Evolutionary conservation across 2,888 invertebrate genomes (phyloP).

Genomic region (Entomobrya multifasciata): DNA sequence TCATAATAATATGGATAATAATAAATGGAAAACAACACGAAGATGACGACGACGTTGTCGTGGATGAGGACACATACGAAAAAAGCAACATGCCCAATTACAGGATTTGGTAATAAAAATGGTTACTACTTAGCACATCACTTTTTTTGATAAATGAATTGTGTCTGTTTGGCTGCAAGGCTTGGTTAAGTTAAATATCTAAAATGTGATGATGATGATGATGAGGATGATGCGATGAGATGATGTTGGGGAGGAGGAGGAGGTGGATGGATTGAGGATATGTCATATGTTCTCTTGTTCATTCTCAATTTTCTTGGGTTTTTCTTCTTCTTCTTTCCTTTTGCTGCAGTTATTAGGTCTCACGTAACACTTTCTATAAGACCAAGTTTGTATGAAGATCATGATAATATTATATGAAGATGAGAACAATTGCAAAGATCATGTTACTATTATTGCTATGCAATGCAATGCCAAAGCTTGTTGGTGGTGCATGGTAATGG

Average conservation of each 20-base stretch:
- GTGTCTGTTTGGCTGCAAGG: constrained; percentile 20
- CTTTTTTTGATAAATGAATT: constrained; percentile 53
- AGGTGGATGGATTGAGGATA: constrained; percentile 26
- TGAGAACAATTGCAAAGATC: not conserved
- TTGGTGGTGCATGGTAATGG: too few relatives aligned
- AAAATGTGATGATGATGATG: too few relatives aligned
- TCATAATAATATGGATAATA: not conserved
- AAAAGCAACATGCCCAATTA: constrained; percentile 70
- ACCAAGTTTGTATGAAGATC: too few relatives aligned
- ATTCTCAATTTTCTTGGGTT: not conserved
- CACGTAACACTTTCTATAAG: constrained; percentile 67
- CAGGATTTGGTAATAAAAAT: constrained; percentile 58
- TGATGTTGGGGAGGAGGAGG: not conserved
- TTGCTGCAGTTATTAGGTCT: constrained; percentile 32
- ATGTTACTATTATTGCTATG: constrained; percentile 42
- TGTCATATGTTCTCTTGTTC: constrained; percentile 20
- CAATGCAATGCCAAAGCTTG: too few relatives aligned
- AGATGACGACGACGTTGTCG: too few relatives aligned
- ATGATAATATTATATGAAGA: too few relatives aligned
- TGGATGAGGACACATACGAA: constrained; percentile 1
- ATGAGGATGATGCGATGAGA: too few relatives aligned
- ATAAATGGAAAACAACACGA: constrained; percentile 40
- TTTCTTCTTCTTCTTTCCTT: constrained; percentile 14
- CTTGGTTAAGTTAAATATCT: too few relatives aligned
- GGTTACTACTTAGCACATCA: constrained; percentile 65